Base-by-base conservation (phyloP, 2,797 vertebrate genomes). In the Hoplostethus atlanticus region DNA sequence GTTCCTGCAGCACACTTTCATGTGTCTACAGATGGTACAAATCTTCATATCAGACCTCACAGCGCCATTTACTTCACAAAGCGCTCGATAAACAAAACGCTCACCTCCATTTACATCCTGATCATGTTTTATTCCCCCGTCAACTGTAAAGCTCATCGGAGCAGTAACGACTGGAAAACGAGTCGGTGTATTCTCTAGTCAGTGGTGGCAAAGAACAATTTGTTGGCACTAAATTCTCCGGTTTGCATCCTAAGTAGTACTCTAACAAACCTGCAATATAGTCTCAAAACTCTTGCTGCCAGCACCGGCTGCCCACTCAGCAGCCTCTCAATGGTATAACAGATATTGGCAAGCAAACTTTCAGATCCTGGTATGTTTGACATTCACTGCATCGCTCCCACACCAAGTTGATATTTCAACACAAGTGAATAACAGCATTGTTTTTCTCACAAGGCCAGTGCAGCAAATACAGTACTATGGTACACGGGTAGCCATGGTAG, bases 171-270 rank as follows among this genome's bases (percentile, higher is more conserved):
- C 60, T 36, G 76, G 74, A 77, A 79, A 81, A 78, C 3, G 8
- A 21, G 16, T 51, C n/a, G 31, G 73, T 65, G 58, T 34, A 3
- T 31, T 79, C 64, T 74, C 68, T 78, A n/a, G 72, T 85, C 55
- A 60, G 69, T 73, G 61, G 76, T 62, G 75, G 79, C 38, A 77
- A 80, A 79, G 82, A 84, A 83, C 80, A 73, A 79, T 89, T 80
- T 56, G 62, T 70, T 86, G 76, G 80, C 82, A 83, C 76, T 36
- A 83, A 72, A 87, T 73, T 59, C 38, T 67, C 76, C 77, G 73
- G 89, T 89, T 89, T 87, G 71, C 79, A 87, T 88, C 80, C 81
- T 85, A 89, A 90, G 86, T 87, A 85, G 77, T 17, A 10, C 64
- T 64, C 15, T 10, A 65, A 64, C 64, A 82, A 82, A 87, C 83